Percentiles rank a stretch among this genome's conserved stretches.
Conservation (phyloP, 23 tunicate species). For the Ciona savignyi region DNA sequence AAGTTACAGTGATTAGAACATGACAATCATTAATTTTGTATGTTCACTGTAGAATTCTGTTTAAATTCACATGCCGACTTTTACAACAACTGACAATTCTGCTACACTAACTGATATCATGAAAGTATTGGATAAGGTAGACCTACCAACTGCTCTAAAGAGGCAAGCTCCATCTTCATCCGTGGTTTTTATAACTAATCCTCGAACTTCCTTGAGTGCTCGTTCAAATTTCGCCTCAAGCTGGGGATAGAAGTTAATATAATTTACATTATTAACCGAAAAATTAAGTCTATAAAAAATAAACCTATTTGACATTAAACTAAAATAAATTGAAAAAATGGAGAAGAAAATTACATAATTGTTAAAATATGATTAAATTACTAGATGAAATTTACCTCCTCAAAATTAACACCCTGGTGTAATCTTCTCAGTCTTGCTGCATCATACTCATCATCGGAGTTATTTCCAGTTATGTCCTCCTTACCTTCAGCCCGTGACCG, state of each 20-base stretch:
- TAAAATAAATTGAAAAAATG: too few relatives aligned
- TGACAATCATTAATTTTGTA: too few relatives aligned
- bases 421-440: slow-evolving; percentile 24
- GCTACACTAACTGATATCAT: too few relatives aligned
- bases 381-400: slow-evolving; percentile 18
- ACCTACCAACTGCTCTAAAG: slow-evolving; percentile 83
- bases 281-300: neutral
- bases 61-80: too few relatives aligned
- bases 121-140: too few relatives aligned
- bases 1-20: too few relatives aligned
- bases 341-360: too few relatives aligned
- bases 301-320: too few relatives aligned
- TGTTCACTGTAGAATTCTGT: too few relatives aligned
- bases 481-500: slow-evolving; percentile 30
- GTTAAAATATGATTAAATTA: neutral
- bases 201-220: slow-evolving; percentile 65
- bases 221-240: slow-evolving; percentile 58
- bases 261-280: neutral
- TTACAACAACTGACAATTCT: too few relatives aligned
- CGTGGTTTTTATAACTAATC: slow-evolving; percentile 69
- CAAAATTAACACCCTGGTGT: slow-evolving; percentile 63
- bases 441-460: slow-evolving; percentile 90
- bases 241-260: slow-evolving; percentile 4
- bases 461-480: slow-evolving; percentile 31
- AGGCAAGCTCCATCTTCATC: slow-evolving; percentile 93